Conservation (phyloP, 2,113 vertebrate species). For the Cryptotis parvus region DNA sequence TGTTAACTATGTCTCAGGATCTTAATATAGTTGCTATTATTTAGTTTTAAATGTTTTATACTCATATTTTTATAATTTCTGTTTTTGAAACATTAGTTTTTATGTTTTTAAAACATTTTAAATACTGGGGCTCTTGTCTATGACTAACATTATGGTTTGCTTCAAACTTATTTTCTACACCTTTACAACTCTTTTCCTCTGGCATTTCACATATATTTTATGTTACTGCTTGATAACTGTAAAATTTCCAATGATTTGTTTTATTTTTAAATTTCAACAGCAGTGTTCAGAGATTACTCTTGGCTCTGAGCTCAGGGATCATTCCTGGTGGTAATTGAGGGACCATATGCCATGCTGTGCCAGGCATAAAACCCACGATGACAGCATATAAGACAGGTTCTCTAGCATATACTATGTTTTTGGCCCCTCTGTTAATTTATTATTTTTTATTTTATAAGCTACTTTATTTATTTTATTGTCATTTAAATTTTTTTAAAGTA, state of each 20-base stretch:
- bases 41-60: conserved; percentile 9
- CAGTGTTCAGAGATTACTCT: too few species aligned
- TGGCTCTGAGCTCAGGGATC: too few species aligned
- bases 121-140: not conserved
- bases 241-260: not conserved
- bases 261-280: too few species aligned
- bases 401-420: not conserved
- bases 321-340: too few species aligned
- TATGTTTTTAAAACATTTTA: not conserved
- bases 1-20: not conserved
- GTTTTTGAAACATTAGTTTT: not conserved
- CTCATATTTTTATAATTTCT: not conserved
- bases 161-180: not conserved
- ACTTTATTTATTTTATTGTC: too few species aligned
- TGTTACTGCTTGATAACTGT: not conserved
- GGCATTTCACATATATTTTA: not conserved
- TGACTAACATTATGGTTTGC: not conserved
- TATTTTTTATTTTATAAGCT: too few species aligned
- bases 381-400: too few species aligned
- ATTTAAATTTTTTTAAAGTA: too few species aligned
- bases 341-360: too few species aligned
- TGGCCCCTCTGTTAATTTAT: not conserved
- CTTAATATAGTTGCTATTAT: not conserved
- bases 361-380: too few species aligned
- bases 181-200: not conserved